Evolutionary conservation across 1,140 invertebrate species (phyloP).

Genomic region (Drosophila funebris): DNA sequence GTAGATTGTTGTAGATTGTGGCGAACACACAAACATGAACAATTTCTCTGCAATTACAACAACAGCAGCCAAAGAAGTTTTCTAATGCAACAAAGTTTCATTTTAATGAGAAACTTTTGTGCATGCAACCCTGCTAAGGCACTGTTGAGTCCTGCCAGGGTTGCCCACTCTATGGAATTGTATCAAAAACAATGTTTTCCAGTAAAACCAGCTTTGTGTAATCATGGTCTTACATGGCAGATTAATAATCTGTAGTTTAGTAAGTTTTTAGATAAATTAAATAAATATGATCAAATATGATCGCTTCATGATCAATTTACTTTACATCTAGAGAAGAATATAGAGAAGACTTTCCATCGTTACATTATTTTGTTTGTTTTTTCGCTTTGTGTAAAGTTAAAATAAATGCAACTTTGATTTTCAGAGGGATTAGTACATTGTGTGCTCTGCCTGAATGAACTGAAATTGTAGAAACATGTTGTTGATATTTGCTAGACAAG

Average conservation of each 20-base stretch:
- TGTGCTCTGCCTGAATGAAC: not conserved
- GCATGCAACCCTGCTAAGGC: slow-evolving; percentile 43
- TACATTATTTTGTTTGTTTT: too few relatives aligned
- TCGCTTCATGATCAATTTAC: too few relatives aligned
- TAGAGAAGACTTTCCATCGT: too few relatives aligned
- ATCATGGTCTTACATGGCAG: too few relatives aligned
- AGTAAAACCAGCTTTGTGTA: slow-evolving; percentile 29
- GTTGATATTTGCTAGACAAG: not conserved
- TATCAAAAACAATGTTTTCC: slow-evolving; percentile 31
- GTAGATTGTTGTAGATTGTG: slow-evolving; percentile 22
- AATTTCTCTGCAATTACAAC: slow-evolving; percentile 15
- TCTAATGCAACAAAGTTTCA: slow-evolving; percentile 75
- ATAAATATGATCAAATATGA: too few relatives aligned
- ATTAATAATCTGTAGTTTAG: too few relatives aligned
- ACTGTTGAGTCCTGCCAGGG: slow-evolving; percentile 3
- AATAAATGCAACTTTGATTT: not conserved
- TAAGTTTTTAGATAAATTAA: too few relatives aligned
- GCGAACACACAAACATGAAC: slow-evolving; percentile 33
- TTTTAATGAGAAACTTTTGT: slow-evolving; percentile 82
- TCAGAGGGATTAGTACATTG: not conserved
- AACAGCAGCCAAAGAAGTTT: slow-evolving; percentile 48
- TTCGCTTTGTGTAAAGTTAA: too few relatives aligned
- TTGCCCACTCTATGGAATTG: slow-evolving; percentile 23
- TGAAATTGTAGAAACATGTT: not conserved
- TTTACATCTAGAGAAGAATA: too few relatives aligned